Conservation (phyloP, 2,888 invertebrate genomes). For the Caenorhabditis sp. region DNA sequence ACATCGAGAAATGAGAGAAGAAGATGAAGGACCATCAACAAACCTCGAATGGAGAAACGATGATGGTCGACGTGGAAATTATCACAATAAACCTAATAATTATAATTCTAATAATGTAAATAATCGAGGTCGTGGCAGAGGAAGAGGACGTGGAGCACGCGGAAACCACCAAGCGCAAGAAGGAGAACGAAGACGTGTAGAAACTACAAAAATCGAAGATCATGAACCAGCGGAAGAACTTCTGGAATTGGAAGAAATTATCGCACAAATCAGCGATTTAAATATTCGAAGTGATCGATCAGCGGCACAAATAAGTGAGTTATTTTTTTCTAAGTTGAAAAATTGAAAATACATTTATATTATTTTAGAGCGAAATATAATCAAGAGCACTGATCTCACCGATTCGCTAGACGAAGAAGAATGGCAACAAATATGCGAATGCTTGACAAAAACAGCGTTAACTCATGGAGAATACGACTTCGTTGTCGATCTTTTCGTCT, state of each 20-base stretch:
- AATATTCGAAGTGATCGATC: constrained; percentile 40
- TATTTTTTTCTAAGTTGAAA: too few species aligned
- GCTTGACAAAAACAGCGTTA: constrained; percentile 32
- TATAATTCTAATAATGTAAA: neutral
- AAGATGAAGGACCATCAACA: neutral
- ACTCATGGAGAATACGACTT: constrained; percentile 48
- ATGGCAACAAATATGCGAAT: constrained; percentile 38
- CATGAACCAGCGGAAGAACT: constrained; percentile 16
- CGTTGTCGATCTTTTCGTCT: constrained; percentile 37
- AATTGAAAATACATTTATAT: constrained; percentile 9
- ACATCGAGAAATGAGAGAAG: constrained; percentile 2
- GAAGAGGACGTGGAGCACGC: neutral
- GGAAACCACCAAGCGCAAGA: neutral
- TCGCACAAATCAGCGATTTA: constrained; percentile 42
- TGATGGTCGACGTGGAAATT: neutral
- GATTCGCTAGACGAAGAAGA: constrained; percentile 46
- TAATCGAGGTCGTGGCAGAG: neutral
- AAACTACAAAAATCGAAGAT: neutral
- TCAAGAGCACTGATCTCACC: constrained; percentile 22
- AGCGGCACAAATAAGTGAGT: constrained; percentile 46
- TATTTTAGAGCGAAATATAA: constrained; percentile 44
- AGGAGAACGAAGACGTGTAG: neutral
- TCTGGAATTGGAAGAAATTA: constrained; percentile 43
- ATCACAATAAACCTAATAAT: constrained; percentile 6
- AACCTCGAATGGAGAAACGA: constrained; percentile 5